phyloP scores from a whole-genome alignment of 2,797 vertebrate genomes.

The Sylvia borin region DNA sequence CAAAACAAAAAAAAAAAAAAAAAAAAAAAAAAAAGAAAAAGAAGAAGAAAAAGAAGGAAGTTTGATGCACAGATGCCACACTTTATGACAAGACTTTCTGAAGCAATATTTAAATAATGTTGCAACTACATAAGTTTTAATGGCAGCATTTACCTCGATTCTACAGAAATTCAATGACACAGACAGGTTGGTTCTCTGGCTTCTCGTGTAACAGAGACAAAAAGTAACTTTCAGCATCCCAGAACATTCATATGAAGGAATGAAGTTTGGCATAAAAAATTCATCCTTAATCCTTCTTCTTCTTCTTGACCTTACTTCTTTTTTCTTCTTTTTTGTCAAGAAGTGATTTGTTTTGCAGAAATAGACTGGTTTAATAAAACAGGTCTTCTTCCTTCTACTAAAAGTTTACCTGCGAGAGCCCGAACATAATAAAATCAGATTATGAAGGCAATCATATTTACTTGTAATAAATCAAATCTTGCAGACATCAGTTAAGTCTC shows the following conservation, averaged over 20 bases:
- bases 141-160: accelerated
- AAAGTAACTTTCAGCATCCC: background rate
- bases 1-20: background rate
- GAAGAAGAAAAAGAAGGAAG: no score
- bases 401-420: constrained; percentile 94
- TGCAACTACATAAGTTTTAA: background rate
- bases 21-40: background rate
- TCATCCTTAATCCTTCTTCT: constrained; percentile 20
- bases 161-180: background rate
- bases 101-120: background rate
- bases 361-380: constrained; percentile 90
- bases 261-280: constrained; percentile 22
- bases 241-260: constrained; percentile 42
- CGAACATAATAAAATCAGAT: constrained; percentile 98
- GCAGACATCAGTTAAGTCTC: constrained; percentile 84
- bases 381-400: constrained; percentile 85
- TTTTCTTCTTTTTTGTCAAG: constrained; percentile 29
- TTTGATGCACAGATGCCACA: background rate
- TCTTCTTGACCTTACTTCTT: background rate
- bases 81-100: background rate
- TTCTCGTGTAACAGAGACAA: background rate
- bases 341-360: constrained; percentile 75
- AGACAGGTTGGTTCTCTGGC: background rate
- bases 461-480: constrained; percentile 93
- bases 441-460: constrained; percentile 96